Percentiles rank a stretch among this genome's conserved stretches.
phyloP scores from a whole-genome alignment of 2,113 vertebrate species.

The Ailurus styani region DNA sequence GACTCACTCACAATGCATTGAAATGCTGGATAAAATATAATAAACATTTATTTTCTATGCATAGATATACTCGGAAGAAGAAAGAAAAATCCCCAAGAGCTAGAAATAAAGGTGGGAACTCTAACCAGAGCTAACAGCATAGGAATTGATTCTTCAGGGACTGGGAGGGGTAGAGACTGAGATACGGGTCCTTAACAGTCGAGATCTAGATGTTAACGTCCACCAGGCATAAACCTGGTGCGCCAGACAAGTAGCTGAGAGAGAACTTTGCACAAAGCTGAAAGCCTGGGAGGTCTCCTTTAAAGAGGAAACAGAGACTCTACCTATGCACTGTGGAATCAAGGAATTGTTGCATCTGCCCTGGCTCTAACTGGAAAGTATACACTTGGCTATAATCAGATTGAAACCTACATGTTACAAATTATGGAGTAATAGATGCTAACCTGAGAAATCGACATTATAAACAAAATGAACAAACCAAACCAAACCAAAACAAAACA shows the following conservation, averaged over 20 bases:
- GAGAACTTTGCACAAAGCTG: not conserved
- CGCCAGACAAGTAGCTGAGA: not conserved
- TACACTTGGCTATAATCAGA: not conserved
- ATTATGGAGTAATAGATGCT: not conserved
- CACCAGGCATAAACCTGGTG: not conserved
- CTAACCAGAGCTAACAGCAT: not conserved
- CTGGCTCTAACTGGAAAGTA: not conserved
- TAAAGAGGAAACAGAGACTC: not conserved
- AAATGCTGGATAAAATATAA: not conserved
- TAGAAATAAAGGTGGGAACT: not conserved
- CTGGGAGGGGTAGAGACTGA: fast-evolving
- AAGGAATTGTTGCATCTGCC: not conserved
- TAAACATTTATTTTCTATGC: not conserved
- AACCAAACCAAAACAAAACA: too few relatives aligned
- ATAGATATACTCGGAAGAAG: not conserved
- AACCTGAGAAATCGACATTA: not conserved
- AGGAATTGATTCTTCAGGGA: fast-evolving
- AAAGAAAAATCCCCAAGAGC: not conserved
- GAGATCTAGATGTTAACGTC: not conserved
- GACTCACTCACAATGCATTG: not conserved
- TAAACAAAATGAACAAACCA: too few relatives aligned
- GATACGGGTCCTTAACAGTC: not conserved
- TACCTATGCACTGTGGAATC: not conserved
- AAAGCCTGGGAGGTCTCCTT: not conserved
- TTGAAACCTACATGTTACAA: not conserved